A percentile compares a stretch with the other conserved stretches of the same genome.
Conservation (phyloP, 2,113 vertebrate genomes). For the Callipepla squamata region DNA sequence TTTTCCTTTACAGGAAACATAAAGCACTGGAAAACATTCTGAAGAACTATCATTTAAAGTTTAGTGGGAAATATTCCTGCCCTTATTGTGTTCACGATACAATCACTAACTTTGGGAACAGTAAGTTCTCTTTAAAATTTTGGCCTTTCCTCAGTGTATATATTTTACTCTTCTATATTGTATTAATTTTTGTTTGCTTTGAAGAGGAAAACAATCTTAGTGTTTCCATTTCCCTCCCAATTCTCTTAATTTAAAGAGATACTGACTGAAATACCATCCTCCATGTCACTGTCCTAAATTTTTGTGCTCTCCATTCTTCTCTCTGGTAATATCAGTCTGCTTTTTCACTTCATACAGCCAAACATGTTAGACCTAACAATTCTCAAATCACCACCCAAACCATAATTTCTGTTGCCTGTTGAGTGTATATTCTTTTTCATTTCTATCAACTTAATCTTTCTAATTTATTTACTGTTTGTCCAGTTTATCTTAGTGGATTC, state of each 20-base stretch:
- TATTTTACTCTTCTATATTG: not conserved
- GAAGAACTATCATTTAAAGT: conserved; percentile 55
- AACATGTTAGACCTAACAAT: not conserved
- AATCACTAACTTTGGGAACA: conserved; percentile 41
- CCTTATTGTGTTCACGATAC: conserved; percentile 34
- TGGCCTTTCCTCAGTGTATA: not conserved
- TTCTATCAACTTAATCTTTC: not conserved
- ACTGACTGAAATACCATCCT: conserved; percentile 8
- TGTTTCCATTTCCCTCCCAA: conserved; percentile 19
- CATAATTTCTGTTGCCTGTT: not conserved
- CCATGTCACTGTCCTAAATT: not conserved
- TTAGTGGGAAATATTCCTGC: conserved; percentile 36
- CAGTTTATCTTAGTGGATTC: not conserved
- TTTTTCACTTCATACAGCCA: not conserved
- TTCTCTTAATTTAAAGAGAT: conserved; percentile 2
- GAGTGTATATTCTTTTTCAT: not conserved
- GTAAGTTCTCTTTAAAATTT: conserved; percentile 11
- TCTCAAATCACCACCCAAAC: not conserved
- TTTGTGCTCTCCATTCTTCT: conserved; percentile 2
- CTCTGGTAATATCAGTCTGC: not conserved
- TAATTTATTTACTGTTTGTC: not conserved
- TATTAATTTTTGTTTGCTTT: conserved; percentile 41
- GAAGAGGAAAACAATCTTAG: not conserved
- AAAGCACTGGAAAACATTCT: conserved; percentile 52
- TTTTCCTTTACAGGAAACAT: conserved; percentile 59